phyloP scores from a whole-genome alignment of 2,797 vertebrate species.

The Sphaeramia orbicularis region DNA sequence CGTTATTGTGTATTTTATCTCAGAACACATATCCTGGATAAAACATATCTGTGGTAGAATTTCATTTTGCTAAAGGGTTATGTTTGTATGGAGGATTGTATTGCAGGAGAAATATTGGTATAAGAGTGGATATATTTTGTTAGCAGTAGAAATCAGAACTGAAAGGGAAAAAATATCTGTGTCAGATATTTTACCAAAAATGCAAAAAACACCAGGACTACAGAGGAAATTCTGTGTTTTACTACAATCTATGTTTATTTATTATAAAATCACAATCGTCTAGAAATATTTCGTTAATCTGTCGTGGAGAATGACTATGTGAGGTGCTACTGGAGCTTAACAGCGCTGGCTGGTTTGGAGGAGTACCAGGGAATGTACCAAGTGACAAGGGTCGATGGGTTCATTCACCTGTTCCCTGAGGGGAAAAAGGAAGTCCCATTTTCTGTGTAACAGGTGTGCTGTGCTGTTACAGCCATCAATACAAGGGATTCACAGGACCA shows the following conservation, averaged over 20 bases:
- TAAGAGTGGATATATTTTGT: background rate
- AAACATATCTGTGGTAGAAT: background rate
- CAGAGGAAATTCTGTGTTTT: background rate
- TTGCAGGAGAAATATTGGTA: conserved; percentile 6
- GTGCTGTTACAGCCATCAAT: conserved; percentile 46
- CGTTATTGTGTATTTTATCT: conserved; percentile 11
- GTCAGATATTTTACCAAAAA: no score
- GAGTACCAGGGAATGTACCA: conserved; percentile 37
- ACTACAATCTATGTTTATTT: background rate
- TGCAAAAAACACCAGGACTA: background rate
- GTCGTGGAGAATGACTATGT: background rate
- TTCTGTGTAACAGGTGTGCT: conserved; percentile 72
- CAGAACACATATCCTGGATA: background rate
- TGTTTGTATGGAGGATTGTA: background rate
- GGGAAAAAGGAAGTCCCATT: conserved; percentile 30
- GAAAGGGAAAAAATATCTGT: no score
- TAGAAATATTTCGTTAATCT: background rate
- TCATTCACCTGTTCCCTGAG: conserved; percentile 79
- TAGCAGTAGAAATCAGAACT: background rate
- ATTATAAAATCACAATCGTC: conserved; percentile 2
- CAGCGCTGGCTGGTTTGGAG: conserved; percentile 1
- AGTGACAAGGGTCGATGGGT: conserved; percentile 60
- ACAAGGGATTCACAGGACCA: conserved; percentile 53
- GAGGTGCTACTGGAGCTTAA: background rate
- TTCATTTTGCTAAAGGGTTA: background rate